Evolutionary conservation across 2,888 invertebrate genomes (phyloP).

Genomic region (Electrophaes corylata): DNA sequence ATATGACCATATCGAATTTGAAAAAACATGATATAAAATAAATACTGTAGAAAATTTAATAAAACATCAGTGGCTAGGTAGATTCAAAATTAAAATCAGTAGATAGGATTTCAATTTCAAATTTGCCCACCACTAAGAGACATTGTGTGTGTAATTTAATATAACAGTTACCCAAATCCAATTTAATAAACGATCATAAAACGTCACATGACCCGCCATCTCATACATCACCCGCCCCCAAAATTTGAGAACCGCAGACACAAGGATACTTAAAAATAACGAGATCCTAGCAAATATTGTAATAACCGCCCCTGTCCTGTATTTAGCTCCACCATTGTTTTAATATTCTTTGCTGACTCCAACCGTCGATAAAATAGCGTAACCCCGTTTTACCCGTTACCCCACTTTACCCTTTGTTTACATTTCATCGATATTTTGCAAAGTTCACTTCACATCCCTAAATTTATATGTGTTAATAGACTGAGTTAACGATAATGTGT

Average conservation of each 20-base stretch:
- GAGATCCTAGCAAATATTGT: slow-evolving; percentile 82
- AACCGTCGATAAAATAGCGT: slow-evolving; percentile 41
- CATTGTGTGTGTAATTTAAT: slow-evolving; percentile 11
- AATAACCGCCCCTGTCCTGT: slow-evolving; percentile 66
- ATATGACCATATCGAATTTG: no score
- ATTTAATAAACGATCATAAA: slow-evolving; percentile 28
- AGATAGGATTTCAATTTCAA: no score
- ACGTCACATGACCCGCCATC: slow-evolving; percentile 29
- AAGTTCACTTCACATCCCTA: slow-evolving; percentile 66
- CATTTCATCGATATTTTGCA: slow-evolving; percentile 68
- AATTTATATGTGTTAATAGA: slow-evolving; percentile 70
- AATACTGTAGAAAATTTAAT: background rate
- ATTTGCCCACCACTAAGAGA: background rate
- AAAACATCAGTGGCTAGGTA: background rate
- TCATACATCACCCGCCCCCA: slow-evolving; percentile 42
- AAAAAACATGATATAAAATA: no score
- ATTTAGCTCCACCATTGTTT: slow-evolving; percentile 68
- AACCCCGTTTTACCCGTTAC: slow-evolving; percentile 31
- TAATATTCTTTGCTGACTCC: slow-evolving; percentile 72
- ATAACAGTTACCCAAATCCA: slow-evolving; percentile 27
- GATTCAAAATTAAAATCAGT: background rate
- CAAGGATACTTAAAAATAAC: slow-evolving; percentile 83
- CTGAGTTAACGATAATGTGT: slow-evolving; percentile 59
- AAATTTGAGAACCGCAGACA: slow-evolving; percentile 68
- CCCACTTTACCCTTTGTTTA: slow-evolving; percentile 56